Evolutionary conservation across 2,888 invertebrate genomes (phyloP), one percentile per base, ranked within the genome.

Genomic region (Chironomus tentans): DNA sequence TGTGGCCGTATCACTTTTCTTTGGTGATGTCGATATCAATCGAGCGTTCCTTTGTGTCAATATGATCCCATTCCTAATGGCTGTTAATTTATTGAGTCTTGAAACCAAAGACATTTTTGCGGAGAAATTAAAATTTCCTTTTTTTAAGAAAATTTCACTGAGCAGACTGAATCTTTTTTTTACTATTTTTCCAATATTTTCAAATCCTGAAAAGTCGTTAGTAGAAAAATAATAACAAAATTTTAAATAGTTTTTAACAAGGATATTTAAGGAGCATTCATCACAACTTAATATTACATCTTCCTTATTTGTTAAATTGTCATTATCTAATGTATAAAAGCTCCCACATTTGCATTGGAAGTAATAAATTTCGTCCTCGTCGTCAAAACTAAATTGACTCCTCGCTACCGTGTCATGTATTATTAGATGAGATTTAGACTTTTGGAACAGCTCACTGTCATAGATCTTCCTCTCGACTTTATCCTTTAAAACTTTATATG

Each of bases 341-440:
- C 89, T 89, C 79, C 92, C 92, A 84, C 92, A 92, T 80, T 92
- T 87, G 81, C 92, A 92, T 12, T 83, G 84, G 81, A 89, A 91
- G 47, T 83, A 82, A 77, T 86, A 85, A 4, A 81, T 78, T 62
- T 82, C 79, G 69, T 84, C 82, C 62, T 82, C 80, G 50, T 81
- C 79, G 75, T 84, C 80, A 77, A 81, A 82, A 47, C 83, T 80
- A 82, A 90, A 84, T 18, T 89, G 87, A 0, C 82, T 79, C 73
- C 86, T 79, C 24, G 78, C 81, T 79, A 92, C 82, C 78, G 86
- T 87, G 62, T 87, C 88, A 82, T 88, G 90, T 65, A 92, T 82
- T 77, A 90, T 84, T 79, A 84, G 82, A 78, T 88, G 86, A 78
- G 85, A 85, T 78, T 86, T 85, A 76, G 90, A 87, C 38, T 84